These are phyloP conservation scores for Myrmophylax atrothorax DNA, from an alignment of 2,113 vertebrate genomes.

Conservation along the genomic window DNA sequence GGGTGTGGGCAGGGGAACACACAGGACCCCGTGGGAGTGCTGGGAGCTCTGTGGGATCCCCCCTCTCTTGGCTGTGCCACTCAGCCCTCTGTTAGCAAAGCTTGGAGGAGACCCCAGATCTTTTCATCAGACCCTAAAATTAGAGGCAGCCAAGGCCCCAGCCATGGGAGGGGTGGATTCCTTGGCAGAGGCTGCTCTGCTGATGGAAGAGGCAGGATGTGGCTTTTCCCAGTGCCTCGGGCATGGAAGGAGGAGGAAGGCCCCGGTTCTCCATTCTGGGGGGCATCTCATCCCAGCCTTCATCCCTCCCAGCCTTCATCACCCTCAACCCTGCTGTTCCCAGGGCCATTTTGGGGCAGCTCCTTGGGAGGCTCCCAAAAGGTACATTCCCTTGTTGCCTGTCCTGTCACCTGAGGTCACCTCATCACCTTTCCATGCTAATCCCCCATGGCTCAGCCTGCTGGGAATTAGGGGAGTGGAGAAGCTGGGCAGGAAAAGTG, in stretches of 20 bases:
- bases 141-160: background rate
- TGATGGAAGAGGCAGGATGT: background rate
- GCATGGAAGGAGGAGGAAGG: accelerated
- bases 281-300: background rate
- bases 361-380: background rate
- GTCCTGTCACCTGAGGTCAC: background rate
- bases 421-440: accelerated
- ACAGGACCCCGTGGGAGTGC: accelerated
- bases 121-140: constrained; percentile 44
- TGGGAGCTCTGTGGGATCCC: background rate
- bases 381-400: background rate
- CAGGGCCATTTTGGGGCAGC: background rate
- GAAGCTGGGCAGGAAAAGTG: background rate
- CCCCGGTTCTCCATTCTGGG: background rate
- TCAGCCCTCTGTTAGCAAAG: background rate
- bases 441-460: background rate
- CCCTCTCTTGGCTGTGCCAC: background rate
- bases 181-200: background rate
- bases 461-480: background rate
- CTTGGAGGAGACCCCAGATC: constrained; percentile 38
- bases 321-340: background rate
- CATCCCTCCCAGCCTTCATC: background rate
- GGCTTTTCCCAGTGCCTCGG: background rate
- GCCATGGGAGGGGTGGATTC: background rate
- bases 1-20: background rate